Conservation (phyloP, 2,888 invertebrate species). For the Dryocosmus kuriphilus region DNA sequence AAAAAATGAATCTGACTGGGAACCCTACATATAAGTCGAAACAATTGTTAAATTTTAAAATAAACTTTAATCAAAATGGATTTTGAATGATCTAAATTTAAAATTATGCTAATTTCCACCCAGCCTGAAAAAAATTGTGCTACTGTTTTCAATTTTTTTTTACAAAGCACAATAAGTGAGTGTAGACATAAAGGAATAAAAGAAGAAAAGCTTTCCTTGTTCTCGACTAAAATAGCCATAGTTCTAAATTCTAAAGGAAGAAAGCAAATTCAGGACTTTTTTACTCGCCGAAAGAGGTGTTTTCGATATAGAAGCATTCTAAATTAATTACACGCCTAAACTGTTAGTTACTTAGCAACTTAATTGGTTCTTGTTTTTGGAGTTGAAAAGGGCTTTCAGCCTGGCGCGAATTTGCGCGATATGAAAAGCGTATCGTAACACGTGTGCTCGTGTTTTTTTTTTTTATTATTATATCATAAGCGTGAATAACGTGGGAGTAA, state of each 20-base stretch:
- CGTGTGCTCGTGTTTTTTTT: conserved; percentile 23
- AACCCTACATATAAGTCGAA: too few relatives aligned
- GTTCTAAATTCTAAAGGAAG: not conserved
- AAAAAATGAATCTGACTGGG: too few relatives aligned
- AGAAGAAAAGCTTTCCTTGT: not conserved
- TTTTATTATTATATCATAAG: conserved; percentile 34
- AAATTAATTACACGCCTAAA: conserved; percentile 33
- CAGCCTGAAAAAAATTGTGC: too few relatives aligned
- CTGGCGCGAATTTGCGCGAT: conserved; percentile 24
- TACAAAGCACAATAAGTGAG: too few relatives aligned
- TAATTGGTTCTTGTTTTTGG: conserved; percentile 26
- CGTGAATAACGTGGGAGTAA: conserved; percentile 39
- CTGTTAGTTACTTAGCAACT: conserved; percentile 28
- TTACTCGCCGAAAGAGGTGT: not conserved
- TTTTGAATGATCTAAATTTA: too few relatives aligned
- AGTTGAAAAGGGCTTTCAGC: not conserved
- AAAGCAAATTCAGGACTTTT: not conserved
- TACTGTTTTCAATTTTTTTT: too few relatives aligned
- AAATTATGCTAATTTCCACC: not conserved
- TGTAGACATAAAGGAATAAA: not conserved
- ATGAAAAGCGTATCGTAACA: conserved; percentile 30
- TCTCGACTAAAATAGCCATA: not conserved
- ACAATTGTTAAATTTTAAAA: too few relatives aligned
- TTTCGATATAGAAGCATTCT: not conserved
- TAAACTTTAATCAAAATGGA: too few relatives aligned